Conservation (phyloP, 2,797 vertebrate species). For the Pangasius krempfi region DNA sequence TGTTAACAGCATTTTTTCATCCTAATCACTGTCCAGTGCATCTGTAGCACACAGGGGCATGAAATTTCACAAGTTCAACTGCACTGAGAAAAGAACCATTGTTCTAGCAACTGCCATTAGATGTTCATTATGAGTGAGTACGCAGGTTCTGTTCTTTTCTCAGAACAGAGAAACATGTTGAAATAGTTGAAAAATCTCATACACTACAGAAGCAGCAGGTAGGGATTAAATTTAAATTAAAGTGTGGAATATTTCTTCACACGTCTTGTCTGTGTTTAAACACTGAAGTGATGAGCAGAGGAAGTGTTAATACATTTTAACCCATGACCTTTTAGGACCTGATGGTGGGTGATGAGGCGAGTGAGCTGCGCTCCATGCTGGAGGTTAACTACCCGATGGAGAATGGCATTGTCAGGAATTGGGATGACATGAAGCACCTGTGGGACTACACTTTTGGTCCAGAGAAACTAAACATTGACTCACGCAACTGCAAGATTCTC, state of each 20-base stretch:
- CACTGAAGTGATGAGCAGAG: neutral
- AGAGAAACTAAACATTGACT: conserved; percentile 89
- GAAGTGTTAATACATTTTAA: conserved; percentile 10
- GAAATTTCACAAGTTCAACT: neutral
- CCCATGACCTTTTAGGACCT: conserved; percentile 76
- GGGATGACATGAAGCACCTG: conserved; percentile 92
- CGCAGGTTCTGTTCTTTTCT: neutral
- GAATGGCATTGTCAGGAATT: conserved; percentile 89
- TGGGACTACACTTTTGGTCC: conserved; percentile 92
- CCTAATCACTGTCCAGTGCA: neutral
- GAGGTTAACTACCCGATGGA: conserved; percentile 93
- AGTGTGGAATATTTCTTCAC: neutral
- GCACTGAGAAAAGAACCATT: neutral
- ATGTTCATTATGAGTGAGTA: neutral
- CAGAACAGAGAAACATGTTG: neutral
- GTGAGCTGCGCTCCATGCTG: conserved; percentile 88
- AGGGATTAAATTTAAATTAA: neutral
- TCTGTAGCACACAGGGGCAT: neutral
- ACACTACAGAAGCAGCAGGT: neutral
- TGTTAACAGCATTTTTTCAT: neutral
- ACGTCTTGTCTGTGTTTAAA: neutral
- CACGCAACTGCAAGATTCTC: conserved; percentile 88
- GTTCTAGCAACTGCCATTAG: neutral
- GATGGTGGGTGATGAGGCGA: conserved; percentile 90
- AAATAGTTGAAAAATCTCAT: neutral